Percentiles rank a stretch among this genome's conserved stretches.
Evolutionary conservation across 2,888 invertebrate genomes (phyloP).

Genomic region (Amblyteles armatorius): DNA sequence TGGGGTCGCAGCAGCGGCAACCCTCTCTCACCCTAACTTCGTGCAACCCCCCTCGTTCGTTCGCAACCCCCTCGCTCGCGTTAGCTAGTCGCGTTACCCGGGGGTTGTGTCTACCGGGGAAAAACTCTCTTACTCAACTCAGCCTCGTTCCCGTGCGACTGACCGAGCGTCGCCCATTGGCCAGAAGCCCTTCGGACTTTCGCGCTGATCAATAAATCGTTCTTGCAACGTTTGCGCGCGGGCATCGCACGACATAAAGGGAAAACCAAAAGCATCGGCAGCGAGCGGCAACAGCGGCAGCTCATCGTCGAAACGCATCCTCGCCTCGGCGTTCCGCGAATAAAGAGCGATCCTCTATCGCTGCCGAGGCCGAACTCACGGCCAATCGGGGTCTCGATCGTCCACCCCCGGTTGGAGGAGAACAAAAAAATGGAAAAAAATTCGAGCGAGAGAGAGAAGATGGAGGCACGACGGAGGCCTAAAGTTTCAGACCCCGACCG

Average conservation of each 20-base stretch:
- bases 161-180: conserved; percentile 77
- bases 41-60: conserved; percentile 74
- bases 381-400: not conserved
- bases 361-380: conserved; percentile 46
- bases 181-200: conserved; percentile 67
- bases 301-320: conserved; percentile 63
- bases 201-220: conserved; percentile 83
- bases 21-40: conserved; percentile 72
- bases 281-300: not conserved
- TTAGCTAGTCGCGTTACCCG: conserved; percentile 53
- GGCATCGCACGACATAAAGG: conserved; percentile 62
- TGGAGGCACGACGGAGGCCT: conserved; percentile 47
- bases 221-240: conserved; percentile 74
- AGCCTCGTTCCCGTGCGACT: conserved; percentile 49
- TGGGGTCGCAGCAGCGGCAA: conserved; percentile 74
- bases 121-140: conserved; percentile 51
- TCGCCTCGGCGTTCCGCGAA: conserved; percentile 44
- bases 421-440: conserved; percentile 21
- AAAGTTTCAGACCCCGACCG: conserved; percentile 48
- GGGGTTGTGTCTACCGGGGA: conserved; percentile 49
- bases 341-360: conserved; percentile 49
- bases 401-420: conserved; percentile 3
- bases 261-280: conserved; percentile 60
- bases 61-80: conserved; percentile 39
- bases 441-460: conserved; percentile 41